Evolutionary conservation across 2,888 invertebrate species (phyloP).

Genomic region (Muschampia plurimacula): DNA sequence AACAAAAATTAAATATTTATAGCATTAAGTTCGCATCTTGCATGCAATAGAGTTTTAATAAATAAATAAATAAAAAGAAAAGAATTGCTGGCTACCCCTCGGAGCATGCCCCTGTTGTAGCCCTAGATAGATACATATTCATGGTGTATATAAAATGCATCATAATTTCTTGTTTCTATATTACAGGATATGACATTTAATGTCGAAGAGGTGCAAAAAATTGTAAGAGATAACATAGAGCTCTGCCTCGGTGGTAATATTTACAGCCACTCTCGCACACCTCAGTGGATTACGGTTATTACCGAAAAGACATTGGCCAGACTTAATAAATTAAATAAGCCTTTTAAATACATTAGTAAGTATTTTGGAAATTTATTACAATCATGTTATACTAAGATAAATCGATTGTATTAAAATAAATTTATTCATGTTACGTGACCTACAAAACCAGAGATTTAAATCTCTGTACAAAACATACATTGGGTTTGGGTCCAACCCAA

Average conservation of each 20-base stretch:
- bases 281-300: slow-evolving; percentile 90
- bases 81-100: too few relatives aligned
- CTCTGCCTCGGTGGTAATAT: slow-evolving; percentile 89
- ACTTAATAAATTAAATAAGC: slow-evolving; percentile 91
- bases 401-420: too few relatives aligned
- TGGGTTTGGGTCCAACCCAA: too few relatives aligned
- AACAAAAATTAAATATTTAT: too few relatives aligned
- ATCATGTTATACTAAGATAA: too few relatives aligned
- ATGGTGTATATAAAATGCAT: background rate
- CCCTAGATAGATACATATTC: background rate
- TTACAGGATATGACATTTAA: slow-evolving; percentile 82
- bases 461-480: too few relatives aligned
- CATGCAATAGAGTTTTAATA: too few relatives aligned
- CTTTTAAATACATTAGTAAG: slow-evolving; percentile 89
- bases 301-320: slow-evolving; percentile 91
- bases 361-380: background rate
- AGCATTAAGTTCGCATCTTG: too few relatives aligned
- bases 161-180: background rate
- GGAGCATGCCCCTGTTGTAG: too few relatives aligned
- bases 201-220: slow-evolving; percentile 91
- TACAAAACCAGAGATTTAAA: too few relatives aligned
- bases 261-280: slow-evolving; percentile 82
- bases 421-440: too few relatives aligned
- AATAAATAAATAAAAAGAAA: too few relatives aligned
- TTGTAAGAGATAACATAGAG: slow-evolving; percentile 91